Percentiles rank a stretch among this genome's conserved stretches.
Conservation (phyloP, 30 jellyfish, hydroid and myxozoan genomes). For the Hydra vulgaris region DNA sequence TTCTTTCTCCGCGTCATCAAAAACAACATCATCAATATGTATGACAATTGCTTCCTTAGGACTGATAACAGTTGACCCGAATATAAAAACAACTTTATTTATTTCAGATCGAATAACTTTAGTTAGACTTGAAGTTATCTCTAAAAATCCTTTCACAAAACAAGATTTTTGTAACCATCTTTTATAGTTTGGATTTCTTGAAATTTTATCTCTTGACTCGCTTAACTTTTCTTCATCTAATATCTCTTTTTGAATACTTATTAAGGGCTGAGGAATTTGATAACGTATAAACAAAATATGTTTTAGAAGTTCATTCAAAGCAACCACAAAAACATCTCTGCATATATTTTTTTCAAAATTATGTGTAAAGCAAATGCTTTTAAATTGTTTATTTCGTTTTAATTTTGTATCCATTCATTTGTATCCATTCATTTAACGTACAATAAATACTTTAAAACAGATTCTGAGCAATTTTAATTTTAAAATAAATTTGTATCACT, state of each 20-base stretch:
- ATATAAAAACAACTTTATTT: neutral
- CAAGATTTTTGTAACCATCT: neutral
- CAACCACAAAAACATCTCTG: neutral
- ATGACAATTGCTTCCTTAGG: constrained; percentile 22
- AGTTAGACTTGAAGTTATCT: neutral
- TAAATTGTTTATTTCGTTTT: neutral
- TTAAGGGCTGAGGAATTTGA: constrained; percentile 25
- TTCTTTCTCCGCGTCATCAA: constrained; percentile 7
- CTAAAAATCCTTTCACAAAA: neutral
- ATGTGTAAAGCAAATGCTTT: constrained; percentile 3
- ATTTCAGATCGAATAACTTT: neutral
- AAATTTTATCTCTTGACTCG: neutral
- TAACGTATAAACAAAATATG: constrained; percentile 16
- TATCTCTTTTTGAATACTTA: neutral
- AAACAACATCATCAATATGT: neutral
- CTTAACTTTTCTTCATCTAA: neutral
- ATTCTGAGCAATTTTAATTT: too few relatives aligned
- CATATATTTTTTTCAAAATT: constrained; percentile 2
- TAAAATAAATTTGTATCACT: too few relatives aligned
- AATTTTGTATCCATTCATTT: neutral
- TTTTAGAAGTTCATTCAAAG: constrained; percentile 17
- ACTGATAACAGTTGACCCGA: constrained; percentile 24
- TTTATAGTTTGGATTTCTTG: constrained; percentile 6
- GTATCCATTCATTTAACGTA: too few relatives aligned
- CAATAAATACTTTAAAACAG: too few relatives aligned